Evolutionary conservation across 2,888 invertebrate genomes (phyloP).

Genomic region (Gandaritis pyraliata): DNA sequence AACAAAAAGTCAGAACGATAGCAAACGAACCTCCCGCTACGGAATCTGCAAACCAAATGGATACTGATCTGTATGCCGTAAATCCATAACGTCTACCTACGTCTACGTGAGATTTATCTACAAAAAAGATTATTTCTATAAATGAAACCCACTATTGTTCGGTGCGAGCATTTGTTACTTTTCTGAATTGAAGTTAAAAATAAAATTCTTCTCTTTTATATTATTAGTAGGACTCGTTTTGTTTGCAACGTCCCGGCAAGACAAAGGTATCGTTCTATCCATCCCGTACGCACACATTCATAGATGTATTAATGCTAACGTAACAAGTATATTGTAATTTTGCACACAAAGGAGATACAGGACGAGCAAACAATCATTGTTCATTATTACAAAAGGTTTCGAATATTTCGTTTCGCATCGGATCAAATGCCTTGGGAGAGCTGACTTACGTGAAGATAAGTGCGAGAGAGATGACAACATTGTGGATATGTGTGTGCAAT

Average conservation of each 20-base stretch:
- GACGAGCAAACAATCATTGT: slow-evolving; percentile 84
- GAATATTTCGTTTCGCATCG: slow-evolving; percentile 82
- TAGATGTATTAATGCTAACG: slow-evolving; percentile 73
- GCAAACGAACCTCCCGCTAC: slow-evolving; percentile 69
- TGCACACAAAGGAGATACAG: slow-evolving; percentile 82
- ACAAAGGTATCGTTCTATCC: slow-evolving; percentile 82
- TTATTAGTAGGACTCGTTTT: slow-evolving; percentile 81
- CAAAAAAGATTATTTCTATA: slow-evolving; percentile 84
- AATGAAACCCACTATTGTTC: slow-evolving; percentile 81
- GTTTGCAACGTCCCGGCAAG: slow-evolving; percentile 82
- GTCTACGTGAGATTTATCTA: slow-evolving; percentile 81
- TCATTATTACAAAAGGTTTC: slow-evolving; percentile 84
- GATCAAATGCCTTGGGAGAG: slow-evolving; percentile 79
- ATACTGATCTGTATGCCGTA: slow-evolving; percentile 66
- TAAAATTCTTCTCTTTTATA: slow-evolving; percentile 83
- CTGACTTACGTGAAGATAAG: slow-evolving; percentile 69
- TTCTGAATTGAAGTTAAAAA: slow-evolving; percentile 83
- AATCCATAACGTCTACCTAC: slow-evolving; percentile 73
- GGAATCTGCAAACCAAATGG: slow-evolving; percentile 70
- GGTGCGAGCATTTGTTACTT: slow-evolving; percentile 79
- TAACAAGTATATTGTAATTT: slow-evolving; percentile 84
- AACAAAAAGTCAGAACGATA: slow-evolving; percentile 38
- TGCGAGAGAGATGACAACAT: slow-evolving; percentile 64
- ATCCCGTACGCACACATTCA: slow-evolving; percentile 78
- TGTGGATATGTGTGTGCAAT: slow-evolving; percentile 73